Percentiles rank a stretch among this genome's conserved stretches.
Evolutionary conservation across 2,888 invertebrate species (phyloP).

Genomic region (Cryptocephalus primarius): DNA sequence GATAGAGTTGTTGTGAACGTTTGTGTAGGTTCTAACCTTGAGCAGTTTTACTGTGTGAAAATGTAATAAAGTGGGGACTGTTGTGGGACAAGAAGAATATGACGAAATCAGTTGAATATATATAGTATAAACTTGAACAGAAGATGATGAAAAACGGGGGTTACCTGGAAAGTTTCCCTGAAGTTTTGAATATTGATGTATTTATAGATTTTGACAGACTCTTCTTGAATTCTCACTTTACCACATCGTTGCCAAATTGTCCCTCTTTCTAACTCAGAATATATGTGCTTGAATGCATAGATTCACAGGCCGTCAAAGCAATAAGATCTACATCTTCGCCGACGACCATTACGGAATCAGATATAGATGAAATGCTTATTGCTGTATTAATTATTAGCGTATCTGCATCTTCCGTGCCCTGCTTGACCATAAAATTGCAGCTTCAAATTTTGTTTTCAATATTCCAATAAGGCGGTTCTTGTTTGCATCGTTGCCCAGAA

Average conservation of each 20-base stretch:
- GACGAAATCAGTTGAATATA: too few relatives aligned
- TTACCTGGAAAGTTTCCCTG: too few relatives aligned
- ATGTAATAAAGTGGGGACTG: too few relatives aligned
- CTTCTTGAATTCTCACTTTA: too few relatives aligned
- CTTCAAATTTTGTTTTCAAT: constrained; percentile 12
- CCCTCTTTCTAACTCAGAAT: constrained; percentile 5
- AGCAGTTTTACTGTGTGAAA: too few relatives aligned
- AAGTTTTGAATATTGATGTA: too few relatives aligned
- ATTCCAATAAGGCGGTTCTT: constrained; percentile 15
- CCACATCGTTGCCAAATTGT: neutral
- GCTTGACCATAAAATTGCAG: constrained; percentile 9
- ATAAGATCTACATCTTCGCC: constrained; percentile 6
- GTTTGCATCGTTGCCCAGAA: constrained; percentile 12
- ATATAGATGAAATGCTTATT: constrained; percentile 9
- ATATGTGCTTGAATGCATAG: constrained; percentile 3
- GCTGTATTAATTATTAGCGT: constrained; percentile 12
- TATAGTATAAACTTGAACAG: too few relatives aligned
- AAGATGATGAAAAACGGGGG: too few relatives aligned
- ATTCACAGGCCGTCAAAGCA: constrained; percentile 5
- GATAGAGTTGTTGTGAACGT: too few relatives aligned
- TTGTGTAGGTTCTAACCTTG: too few relatives aligned
- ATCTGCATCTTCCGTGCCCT: constrained; percentile 14
- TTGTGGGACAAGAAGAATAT: too few relatives aligned
- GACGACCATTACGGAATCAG: constrained; percentile 11
- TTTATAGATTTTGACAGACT: too few relatives aligned